phyloP scores from a whole-genome alignment of 2,888 invertebrate species.

The Ophraella communa region DNA sequence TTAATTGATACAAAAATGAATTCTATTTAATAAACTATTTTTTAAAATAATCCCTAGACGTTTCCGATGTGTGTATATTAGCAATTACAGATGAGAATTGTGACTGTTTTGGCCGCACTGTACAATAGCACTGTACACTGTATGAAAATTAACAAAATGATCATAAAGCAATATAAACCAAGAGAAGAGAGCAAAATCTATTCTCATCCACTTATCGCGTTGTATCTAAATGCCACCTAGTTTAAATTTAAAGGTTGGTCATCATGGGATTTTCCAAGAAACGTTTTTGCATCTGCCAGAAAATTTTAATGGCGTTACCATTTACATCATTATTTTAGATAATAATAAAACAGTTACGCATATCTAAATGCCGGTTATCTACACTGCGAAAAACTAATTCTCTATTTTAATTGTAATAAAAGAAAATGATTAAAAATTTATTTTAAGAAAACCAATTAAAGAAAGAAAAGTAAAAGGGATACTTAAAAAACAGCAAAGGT shows the following conservation, averaged over 20 bases:
- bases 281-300: slow-evolving; percentile 20
- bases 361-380: slow-evolving; percentile 1
- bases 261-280: slow-evolving; percentile 29
- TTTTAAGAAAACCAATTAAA: no score
- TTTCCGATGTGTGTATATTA: no score
- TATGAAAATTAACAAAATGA: background rate
- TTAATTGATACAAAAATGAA: no score
- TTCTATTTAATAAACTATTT: no score
- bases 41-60: no score
- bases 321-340: slow-evolving; percentile 15
- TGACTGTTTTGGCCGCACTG: background rate
- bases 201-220: slow-evolving; percentile 9
- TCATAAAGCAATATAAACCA: background rate
- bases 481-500: no score
- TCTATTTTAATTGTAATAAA: background rate
- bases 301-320: slow-evolving; percentile 22
- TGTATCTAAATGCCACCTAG: slow-evolving; percentile 19
- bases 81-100: background rate
- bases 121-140: no score
- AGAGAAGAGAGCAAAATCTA: background rate
- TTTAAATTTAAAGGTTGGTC: slow-evolving; percentile 25
- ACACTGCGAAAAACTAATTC: slow-evolving; percentile 11
- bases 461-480: no score
- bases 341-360: slow-evolving; percentile 17
- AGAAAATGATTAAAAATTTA: no score